phyloP scores from a whole-genome alignment of 2,888 invertebrate genomes.

The Rotaria magnacalcarata region DNA sequence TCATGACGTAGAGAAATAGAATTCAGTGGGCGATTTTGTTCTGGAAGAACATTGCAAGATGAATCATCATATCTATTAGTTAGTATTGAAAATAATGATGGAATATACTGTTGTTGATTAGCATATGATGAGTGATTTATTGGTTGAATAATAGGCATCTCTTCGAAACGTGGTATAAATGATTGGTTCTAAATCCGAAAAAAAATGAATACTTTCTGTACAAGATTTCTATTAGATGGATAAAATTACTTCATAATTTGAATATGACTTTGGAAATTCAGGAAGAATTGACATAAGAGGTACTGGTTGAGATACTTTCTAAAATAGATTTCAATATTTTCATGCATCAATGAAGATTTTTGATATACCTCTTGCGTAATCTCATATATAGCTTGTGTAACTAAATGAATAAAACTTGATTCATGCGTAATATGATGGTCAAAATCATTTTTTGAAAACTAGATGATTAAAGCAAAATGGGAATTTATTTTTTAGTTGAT shows the following conservation, averaged over 20 bases:
- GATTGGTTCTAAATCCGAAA: not conserved
- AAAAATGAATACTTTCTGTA: not conserved
- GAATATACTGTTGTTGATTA: not conserved
- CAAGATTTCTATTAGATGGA: not conserved
- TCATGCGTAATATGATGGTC: not conserved
- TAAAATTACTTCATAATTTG: not conserved
- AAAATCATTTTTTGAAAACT: not conserved
- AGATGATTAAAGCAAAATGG: too few relatives aligned
- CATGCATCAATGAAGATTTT: not conserved
- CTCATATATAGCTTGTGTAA: not conserved
- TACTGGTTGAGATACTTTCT: not conserved
- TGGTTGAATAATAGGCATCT: not conserved
- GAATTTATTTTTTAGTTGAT: too few relatives aligned
- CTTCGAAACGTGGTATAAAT: not conserved
- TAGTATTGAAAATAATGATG: not conserved
- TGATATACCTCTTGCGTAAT: not conserved
- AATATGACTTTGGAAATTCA: not conserved
- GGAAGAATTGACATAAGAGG: not conserved
- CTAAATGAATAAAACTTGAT: not conserved
- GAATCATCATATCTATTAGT: not conserved
- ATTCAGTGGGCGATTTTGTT: not conserved
- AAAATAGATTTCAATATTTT: not conserved
- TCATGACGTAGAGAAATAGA: not conserved
- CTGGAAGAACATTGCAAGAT: not conserved
- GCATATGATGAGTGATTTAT: not conserved